phyloP scores from a whole-genome alignment of 2,888 invertebrate genomes.

The Andrena hattorfiana region DNA sequence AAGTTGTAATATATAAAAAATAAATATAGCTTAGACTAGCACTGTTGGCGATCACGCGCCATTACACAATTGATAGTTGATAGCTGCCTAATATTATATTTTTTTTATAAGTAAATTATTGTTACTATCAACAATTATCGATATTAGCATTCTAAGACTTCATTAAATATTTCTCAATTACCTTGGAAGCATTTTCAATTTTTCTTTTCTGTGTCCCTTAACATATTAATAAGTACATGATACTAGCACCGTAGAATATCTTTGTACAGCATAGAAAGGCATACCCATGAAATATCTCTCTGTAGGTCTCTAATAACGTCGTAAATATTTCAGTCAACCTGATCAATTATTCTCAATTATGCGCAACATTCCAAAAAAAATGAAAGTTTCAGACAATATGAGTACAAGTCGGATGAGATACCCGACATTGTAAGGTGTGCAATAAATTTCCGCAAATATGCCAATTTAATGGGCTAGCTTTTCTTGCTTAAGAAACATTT shows the following conservation, averaged over 20 bases:
- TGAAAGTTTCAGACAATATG: slow-evolving; percentile 42
- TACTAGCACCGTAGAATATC: slow-evolving; percentile 83
- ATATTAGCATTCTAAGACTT: slow-evolving; percentile 72
- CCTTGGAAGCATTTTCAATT: slow-evolving; percentile 81
- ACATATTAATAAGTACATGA: slow-evolving; percentile 78
- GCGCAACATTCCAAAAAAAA: slow-evolving; percentile 30
- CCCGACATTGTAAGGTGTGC: neutral
- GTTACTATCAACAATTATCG: slow-evolving; percentile 78
- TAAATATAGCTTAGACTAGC: slow-evolving; percentile 85
- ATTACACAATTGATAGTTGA: slow-evolving; percentile 78
- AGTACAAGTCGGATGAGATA: slow-evolving; percentile 29
- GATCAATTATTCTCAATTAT: slow-evolving; percentile 39
- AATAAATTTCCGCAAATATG: slow-evolving; percentile 22
- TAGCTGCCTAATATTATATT: slow-evolving; percentile 81
- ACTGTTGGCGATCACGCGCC: slow-evolving; percentile 79
- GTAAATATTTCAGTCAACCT: slow-evolving; percentile 58
- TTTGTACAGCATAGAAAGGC: slow-evolving; percentile 73
- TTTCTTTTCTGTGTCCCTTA: slow-evolving; percentile 70
- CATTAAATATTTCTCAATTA: slow-evolving; percentile 70
- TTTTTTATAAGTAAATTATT: slow-evolving; percentile 75
- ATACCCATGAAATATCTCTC: slow-evolving; percentile 65
- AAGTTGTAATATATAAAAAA: slow-evolving; percentile 80
- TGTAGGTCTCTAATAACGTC: slow-evolving; percentile 49
- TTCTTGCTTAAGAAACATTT: slow-evolving; percentile 56
- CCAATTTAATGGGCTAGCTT: slow-evolving; percentile 40